These are phyloP conservation scores for Dendrocopos noguchii DNA, from an alignment of 2,113 vertebrate species.

Conservation along the genomic window DNA sequence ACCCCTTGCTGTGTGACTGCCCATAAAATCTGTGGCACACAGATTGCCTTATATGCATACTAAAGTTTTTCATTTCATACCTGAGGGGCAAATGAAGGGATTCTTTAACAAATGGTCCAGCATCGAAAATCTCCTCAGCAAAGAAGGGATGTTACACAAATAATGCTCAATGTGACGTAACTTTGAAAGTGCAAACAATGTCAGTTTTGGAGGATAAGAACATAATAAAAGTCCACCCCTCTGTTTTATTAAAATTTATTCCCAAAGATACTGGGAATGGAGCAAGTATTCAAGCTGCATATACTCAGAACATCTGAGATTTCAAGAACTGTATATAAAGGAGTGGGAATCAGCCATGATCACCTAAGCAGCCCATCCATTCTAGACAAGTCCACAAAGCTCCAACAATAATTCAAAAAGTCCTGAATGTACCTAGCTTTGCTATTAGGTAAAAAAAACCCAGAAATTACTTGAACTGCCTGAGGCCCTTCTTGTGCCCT, in stretches of 20 bases:
- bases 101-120: neutral
- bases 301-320: neutral
- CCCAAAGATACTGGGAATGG: neutral
- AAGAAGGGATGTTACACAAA: neutral
- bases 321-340: neutral
- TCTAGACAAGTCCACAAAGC: neutral
- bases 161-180: neutral
- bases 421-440: neutral
- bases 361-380: neutral
- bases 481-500: neutral
- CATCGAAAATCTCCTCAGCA: neutral
- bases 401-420: neutral
- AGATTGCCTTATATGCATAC: neutral
- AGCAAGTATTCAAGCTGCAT: neutral
- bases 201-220: neutral
- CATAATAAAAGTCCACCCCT: neutral
- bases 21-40: neutral
- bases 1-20: neutral
- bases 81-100: neutral
- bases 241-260: neutral
- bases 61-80: neutral
- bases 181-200: neutral
- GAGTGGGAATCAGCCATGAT: neutral
- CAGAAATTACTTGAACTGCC: neutral
- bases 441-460: neutral